These are phyloP conservation scores for Penaeus japonicus DNA, from an alignment of 1,140 invertebrate species.

Conservation along the genomic window DNA sequence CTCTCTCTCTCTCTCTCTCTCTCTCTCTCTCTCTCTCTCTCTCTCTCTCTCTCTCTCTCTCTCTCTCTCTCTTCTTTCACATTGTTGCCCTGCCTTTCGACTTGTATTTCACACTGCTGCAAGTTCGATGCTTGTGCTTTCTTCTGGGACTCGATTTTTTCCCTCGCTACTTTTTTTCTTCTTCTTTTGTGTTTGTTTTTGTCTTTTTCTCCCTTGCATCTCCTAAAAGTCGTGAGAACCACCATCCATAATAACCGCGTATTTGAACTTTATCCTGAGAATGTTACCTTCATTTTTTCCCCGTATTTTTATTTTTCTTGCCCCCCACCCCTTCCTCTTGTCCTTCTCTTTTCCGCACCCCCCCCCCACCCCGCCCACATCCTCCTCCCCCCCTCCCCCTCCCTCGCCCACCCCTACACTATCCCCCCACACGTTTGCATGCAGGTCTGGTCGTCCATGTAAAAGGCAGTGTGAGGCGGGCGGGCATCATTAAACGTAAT, in stretches of 20 bases:
- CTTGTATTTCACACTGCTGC: too few species aligned
- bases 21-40: too few species aligned
- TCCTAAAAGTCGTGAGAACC: neutral
- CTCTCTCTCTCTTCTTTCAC: too few species aligned
- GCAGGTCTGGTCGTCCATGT: conserved; percentile 38
- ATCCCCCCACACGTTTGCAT: conserved; percentile 16
- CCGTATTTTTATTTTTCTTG: neutral
- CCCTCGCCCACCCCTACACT: neutral
- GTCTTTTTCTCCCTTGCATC: neutral
- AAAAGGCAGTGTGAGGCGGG: conserved; percentile 46
- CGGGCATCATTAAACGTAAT: conserved; percentile 52
- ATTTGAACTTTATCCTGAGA: neutral
- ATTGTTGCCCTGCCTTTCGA: too few species aligned
- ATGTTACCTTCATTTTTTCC: neutral
- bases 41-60: too few species aligned
- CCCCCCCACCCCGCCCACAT: neutral
- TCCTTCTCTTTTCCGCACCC: neutral
- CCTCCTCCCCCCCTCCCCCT: neutral
- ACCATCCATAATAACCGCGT: neutral
- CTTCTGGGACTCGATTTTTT: neutral
- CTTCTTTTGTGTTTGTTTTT: neutral
- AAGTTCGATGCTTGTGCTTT: neutral
- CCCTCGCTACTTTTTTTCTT: neutral
- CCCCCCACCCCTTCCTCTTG: neutral
- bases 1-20: too few species aligned